These are phyloP conservation scores for Euborellia annulipes DNA, from an alignment of 1,140 invertebrate species.

Conservation along the genomic window DNA sequence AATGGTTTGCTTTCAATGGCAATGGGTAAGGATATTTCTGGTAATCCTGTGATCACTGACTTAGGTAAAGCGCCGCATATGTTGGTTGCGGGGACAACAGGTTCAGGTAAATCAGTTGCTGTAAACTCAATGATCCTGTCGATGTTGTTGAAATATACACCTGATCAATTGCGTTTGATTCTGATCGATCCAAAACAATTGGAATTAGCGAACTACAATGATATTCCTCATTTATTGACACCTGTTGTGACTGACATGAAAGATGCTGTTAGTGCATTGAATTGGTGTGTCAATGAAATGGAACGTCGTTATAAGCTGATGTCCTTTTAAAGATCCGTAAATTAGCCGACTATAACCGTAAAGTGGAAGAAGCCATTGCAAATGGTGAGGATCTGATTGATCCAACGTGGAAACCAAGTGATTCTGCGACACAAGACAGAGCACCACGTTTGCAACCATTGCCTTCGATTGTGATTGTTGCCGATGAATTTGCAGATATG, in stretches of 20 bases:
- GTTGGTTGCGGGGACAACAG: neutral
- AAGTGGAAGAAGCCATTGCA: no score
- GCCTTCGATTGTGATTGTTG: neutral
- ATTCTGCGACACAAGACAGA: no score
- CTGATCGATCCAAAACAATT: neutral
- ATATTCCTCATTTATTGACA: neutral
- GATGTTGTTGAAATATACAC: neutral
- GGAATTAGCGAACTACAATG: neutral
- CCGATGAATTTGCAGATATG: constrained; percentile 1
- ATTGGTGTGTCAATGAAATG: neutral
- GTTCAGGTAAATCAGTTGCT: neutral
- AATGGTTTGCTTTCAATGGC: neutral
- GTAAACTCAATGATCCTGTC: neutral
- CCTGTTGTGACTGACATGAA: neutral
- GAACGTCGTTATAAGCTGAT: neutral
- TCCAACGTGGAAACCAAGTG: no score
- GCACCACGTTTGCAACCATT: no score
- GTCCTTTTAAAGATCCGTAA: no score
- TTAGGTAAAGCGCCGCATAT: neutral
- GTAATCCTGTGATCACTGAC: neutral
- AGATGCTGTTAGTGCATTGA: neutral
- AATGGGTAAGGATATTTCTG: neutral
- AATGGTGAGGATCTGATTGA: no score
- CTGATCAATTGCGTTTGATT: neutral
- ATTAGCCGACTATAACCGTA: no score